Conservation (phyloP, 2,888 invertebrate species). For the Alentia gelatinosa region DNA sequence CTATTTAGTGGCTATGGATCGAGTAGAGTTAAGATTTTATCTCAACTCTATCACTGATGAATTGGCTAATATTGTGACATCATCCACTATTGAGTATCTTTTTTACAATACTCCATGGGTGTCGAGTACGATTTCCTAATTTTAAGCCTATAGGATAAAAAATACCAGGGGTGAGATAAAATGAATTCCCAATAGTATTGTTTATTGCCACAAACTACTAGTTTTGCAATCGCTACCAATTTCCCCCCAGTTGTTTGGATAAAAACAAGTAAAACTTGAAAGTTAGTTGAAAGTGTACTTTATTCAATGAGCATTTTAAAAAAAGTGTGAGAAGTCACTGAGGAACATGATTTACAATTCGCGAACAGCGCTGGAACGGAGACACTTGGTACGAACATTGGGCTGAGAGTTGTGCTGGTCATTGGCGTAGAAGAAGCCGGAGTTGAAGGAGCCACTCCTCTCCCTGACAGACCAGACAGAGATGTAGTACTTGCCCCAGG, state of each 20-base stretch:
- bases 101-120: neutral
- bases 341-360: neutral
- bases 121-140: neutral
- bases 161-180: neutral
- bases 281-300: neutral
- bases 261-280: neutral
- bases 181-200: neutral
- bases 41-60: no score
- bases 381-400: conserved; percentile 5
- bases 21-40: no score
- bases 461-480: conserved; percentile 12
- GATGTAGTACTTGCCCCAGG: conserved; percentile 16
- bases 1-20: no score
- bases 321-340: neutral
- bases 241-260: neutral
- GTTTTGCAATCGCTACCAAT: neutral
- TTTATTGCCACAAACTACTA: neutral
- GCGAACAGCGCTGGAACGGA: neutral
- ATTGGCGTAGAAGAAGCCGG: conserved; percentile 31
- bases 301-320: neutral
- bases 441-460: neutral
- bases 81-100: no score
- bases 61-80: no score
- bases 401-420: conserved; percentile 35
- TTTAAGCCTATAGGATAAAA: neutral